Evolutionary conservation across 2,888 invertebrate genomes (phyloP).

Genomic region (Mimumesa dahlbomi): DNA sequence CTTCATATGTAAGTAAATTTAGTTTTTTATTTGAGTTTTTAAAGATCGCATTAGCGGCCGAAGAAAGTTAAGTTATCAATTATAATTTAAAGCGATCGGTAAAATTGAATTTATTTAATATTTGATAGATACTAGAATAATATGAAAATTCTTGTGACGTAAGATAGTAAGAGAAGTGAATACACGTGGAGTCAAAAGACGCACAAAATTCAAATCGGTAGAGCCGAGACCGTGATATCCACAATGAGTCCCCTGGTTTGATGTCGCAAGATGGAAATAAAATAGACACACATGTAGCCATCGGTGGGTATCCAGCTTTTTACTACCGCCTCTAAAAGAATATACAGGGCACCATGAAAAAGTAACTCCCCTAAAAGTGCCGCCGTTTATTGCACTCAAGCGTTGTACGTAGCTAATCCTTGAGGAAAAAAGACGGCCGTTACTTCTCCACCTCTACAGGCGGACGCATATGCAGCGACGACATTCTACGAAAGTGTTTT

Average conservation of each 20-base stretch:
- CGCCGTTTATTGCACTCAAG: constrained; percentile 29
- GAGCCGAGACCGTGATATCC: no score
- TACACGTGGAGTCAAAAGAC: no score
- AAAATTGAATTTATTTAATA: no score
- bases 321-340: constrained; percentile 30
- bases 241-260: background rate
- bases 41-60: no score
- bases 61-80: no score
- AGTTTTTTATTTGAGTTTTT: no score
- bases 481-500: constrained; percentile 20
- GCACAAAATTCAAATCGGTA: no score
- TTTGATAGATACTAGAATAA: no score
- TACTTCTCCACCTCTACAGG: background rate
- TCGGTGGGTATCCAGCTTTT: constrained; percentile 36
- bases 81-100: no score
- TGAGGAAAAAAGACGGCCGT: background rate
- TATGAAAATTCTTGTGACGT: no score
- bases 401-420: constrained; percentile 32
- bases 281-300: background rate
- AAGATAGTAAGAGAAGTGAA: no score
- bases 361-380: constrained; percentile 27
- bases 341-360: constrained; percentile 34
- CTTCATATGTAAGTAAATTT: no score
- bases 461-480: constrained; percentile 26
- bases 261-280: constrained; percentile 1